phyloP scores from a whole-genome alignment of 2,888 invertebrate genomes.

The Dusona sp. region DNA sequence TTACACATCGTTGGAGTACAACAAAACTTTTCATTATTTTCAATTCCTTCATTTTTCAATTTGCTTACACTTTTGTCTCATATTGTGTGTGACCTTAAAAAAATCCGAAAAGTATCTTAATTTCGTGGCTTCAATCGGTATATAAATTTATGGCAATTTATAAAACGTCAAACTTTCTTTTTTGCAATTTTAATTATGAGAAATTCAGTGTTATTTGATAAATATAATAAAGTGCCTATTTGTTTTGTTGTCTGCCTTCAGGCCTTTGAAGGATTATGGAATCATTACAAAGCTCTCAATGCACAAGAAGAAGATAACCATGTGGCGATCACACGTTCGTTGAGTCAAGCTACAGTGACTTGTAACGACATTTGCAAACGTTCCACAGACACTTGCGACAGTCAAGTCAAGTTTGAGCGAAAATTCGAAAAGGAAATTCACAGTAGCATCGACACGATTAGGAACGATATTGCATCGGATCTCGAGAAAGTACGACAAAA shows the following conservation, averaged over 20 bases:
- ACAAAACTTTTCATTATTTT: not conserved
- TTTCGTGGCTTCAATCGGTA: too few species aligned
- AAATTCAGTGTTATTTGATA: not conserved
- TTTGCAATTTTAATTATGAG: too few species aligned
- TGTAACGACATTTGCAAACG: conserved; percentile 70
- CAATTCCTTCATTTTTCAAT: too few species aligned
- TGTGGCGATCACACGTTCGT: conserved; percentile 67
- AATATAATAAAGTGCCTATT: not conserved
- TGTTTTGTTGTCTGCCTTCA: conserved; percentile 32
- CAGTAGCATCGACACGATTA: conserved; percentile 71
- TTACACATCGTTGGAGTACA: too few species aligned
- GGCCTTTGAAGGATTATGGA: conserved; percentile 73
- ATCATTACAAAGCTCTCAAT: conserved; percentile 70
- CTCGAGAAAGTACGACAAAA: conserved; percentile 75
- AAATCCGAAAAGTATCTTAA: too few species aligned
- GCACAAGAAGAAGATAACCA: conserved; percentile 69
- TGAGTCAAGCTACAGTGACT: conserved; percentile 66
- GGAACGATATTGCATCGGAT: conserved; percentile 70
- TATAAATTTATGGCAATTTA: too few species aligned
- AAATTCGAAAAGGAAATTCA: conserved; percentile 73
- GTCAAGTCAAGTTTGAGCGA: conserved; percentile 67
- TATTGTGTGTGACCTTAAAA: too few species aligned
- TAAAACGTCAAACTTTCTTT: too few species aligned
- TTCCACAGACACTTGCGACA: conserved; percentile 61
- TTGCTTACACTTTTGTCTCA: too few species aligned